Conservation (phyloP, 2,888 invertebrate species). For the Bombylius discolor region DNA sequence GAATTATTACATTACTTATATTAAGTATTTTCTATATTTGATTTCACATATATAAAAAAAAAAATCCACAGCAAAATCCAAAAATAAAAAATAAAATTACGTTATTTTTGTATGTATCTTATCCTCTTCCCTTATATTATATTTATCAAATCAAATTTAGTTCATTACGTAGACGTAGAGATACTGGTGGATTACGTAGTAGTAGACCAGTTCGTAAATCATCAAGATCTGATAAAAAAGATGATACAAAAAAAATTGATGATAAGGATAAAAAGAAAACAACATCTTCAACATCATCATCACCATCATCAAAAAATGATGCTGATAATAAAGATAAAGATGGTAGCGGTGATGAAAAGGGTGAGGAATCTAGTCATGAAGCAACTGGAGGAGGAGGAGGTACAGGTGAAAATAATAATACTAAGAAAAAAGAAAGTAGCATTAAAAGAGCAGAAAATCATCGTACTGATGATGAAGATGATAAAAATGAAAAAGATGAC, state of each 20-base stretch:
- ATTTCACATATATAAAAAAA: no score
- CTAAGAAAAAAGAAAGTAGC: neutral
- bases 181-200: slow-evolving; percentile 21
- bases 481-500: slow-evolving; percentile 14
- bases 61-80: neutral
- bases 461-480: neutral
- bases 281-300: neutral
- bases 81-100: neutral
- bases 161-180: slow-evolving; percentile 34
- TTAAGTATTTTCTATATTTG: no score
- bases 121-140: slow-evolving; percentile 5
- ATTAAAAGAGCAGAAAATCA: neutral
- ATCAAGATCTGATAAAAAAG: slow-evolving; percentile 23
- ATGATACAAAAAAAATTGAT: slow-evolving; percentile 23
- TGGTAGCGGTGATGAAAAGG: slow-evolving; percentile 15
- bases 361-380: slow-evolving; percentile 23
- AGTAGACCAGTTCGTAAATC: slow-evolving; percentile 19
- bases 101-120: slow-evolving; percentile 8
- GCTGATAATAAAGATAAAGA: slow-evolving; percentile 13
- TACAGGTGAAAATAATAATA: neutral
- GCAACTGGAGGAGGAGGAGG: slow-evolving; percentile 9
- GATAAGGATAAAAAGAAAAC: slow-evolving; percentile 13
- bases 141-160: slow-evolving; percentile 18
- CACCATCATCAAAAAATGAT: slow-evolving; percentile 6
- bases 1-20: no score